Evolutionary conservation across 2,888 invertebrate genomes (phyloP).

Genomic region (Coremacera marginata): DNA sequence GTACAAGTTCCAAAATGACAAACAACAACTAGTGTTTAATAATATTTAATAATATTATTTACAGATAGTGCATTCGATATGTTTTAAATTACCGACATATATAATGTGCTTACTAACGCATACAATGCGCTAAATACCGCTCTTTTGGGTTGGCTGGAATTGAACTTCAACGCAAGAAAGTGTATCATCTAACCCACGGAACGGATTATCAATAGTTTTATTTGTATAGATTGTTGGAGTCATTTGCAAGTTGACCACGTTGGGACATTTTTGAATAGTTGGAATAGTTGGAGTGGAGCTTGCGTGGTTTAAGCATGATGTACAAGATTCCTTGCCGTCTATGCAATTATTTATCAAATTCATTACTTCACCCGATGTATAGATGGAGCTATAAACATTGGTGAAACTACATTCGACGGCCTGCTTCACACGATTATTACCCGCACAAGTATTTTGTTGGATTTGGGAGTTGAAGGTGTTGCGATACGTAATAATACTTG

Average conservation of each 20-base stretch:
- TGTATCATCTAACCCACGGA: slow-evolving; percentile 16
- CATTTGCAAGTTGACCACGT: slow-evolving; percentile 8
- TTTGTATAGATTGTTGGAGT: neutral
- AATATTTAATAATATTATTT: too few species aligned
- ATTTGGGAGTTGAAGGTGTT: slow-evolving; percentile 37
- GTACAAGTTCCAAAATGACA: too few species aligned
- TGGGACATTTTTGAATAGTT: slow-evolving; percentile 1
- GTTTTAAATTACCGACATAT: too few species aligned
- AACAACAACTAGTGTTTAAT: too few species aligned
- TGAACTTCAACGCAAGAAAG: neutral
- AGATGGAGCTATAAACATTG: slow-evolving; percentile 3
- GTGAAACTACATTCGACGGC: slow-evolving; percentile 41
- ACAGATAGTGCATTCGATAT: too few species aligned
- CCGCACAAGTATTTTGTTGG: neutral
- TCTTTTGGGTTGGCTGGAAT: neutral
- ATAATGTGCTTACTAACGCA: too few species aligned
- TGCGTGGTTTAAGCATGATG: neutral
- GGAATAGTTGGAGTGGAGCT: too few species aligned
- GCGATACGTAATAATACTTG: slow-evolving; percentile 14
- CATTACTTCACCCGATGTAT: slow-evolving; percentile 17
- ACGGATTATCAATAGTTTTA: slow-evolving; percentile 40
- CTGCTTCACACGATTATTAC: slow-evolving; percentile 5
- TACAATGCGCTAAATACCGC: too few species aligned
- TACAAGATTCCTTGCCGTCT: slow-evolving; percentile 17
- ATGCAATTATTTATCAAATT: slow-evolving; percentile 32